Evolutionary conservation across 2,888 invertebrate genomes (phyloP).

Genomic region (Campoplex nolae): DNA sequence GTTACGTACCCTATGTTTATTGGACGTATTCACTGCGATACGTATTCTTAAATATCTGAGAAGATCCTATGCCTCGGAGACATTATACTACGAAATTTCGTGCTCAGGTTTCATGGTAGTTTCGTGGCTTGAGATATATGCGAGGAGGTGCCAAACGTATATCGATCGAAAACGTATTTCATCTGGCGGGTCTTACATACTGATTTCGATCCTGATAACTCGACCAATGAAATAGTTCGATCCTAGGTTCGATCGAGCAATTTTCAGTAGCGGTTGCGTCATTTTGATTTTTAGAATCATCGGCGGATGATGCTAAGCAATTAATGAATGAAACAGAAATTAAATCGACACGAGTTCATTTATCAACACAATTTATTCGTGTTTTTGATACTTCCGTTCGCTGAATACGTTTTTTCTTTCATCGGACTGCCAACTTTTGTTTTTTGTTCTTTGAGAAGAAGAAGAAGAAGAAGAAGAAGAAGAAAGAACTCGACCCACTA

Average conservation of each 20-base stretch:
- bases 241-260: no score
- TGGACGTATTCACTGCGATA: neutral
- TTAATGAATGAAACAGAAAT: no score
- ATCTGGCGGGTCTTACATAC: neutral
- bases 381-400: neutral
- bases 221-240: no score
- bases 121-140: neutral
- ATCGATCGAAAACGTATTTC: no score
- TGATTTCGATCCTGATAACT: neutral
- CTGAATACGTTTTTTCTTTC: neutral
- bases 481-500: neutral
- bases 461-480: neutral
- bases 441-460: conserved; percentile 8
- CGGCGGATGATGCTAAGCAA: neutral
- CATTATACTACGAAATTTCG: conserved; percentile 16
- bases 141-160: neutral
- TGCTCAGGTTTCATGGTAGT: neutral
- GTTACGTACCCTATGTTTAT: neutral
- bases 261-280: neutral
- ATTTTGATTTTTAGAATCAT: neutral
- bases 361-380: neutral
- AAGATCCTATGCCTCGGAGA: conserved; percentile 8
- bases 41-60: conserved; percentile 11
- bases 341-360: neutral
- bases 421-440: neutral